Base-by-base conservation (phyloP, 2,113 vertebrate species). In the Steatornis caripensis region DNA sequence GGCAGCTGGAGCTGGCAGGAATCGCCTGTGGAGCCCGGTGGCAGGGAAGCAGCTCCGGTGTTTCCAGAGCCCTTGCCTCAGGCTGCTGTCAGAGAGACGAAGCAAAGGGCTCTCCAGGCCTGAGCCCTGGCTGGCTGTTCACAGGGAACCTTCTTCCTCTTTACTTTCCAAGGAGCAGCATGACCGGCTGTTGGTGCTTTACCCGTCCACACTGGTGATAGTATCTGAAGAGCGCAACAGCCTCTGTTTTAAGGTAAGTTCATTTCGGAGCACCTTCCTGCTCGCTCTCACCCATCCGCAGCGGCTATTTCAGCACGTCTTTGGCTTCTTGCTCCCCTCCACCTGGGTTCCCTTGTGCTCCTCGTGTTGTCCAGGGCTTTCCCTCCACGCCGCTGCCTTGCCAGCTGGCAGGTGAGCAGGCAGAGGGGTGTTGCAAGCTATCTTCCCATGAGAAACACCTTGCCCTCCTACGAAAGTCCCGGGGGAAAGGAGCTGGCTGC, bases 161-260 rank as follows among this genome's bases (percentile, higher is more conserved):
- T 60, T 64, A 1, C 92, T 27, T 78, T 36, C 57, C 46, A 92
- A 99, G 99, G 99, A 99, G 55, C 99, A 99, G 88, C 98, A 98
- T 10, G 98, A 99, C 46, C 97, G 99, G 54, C 97, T 99, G 5
- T 84, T 99, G 97, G 98, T 99, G 69, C 98, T 99, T 89, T 99
- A 99, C 95, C 98, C 99, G 0, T 97, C 98, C 6, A 99, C 99
- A 1, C 97, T 99, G 76, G 99, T 99, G 95, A 99, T 99, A 69
- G 97, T 99, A 60, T 99, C 99, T 1, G 98, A 99, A 90, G 98
- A 99, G 74, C 96, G 85, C 3, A 60, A 98, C 2, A 93, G 98
- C 16, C 98, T 99, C 53, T 98, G 98, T 53, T 99, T 99, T 80
- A 99, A 99, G 99, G 99, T 99, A 95, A 87, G 95, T 6, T 27